A percentile compares a stretch with the other conserved stretches of the same genome.
Conservation (phyloP, 2,113 vertebrate genomes). For the Poeciliopsis occidentalis region DNA sequence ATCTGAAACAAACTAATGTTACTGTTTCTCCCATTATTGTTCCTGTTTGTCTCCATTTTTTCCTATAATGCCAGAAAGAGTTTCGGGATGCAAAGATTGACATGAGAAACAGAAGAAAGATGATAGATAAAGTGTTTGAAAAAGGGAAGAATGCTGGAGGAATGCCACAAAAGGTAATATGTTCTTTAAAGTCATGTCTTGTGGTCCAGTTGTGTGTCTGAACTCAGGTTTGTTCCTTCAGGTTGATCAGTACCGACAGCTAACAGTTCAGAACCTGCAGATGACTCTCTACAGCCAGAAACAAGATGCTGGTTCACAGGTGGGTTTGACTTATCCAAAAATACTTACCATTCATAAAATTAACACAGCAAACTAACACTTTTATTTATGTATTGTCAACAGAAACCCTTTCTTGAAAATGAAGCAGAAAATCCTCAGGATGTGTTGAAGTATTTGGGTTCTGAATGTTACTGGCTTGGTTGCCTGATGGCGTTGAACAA, state of each 20-base stretch:
- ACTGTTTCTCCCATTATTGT: no score
- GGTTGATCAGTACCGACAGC: not conserved
- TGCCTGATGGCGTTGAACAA: constrained; percentile 8
- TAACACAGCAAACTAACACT: no score
- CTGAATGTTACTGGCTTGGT: constrained; percentile 9
- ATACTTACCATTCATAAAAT: no score
- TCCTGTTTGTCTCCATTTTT: not conserved
- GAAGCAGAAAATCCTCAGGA: not conserved
- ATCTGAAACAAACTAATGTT: no score
- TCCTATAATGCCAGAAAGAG: not conserved
- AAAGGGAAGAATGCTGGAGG: no score
- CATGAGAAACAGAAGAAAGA: not conserved
- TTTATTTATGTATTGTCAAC: no score
- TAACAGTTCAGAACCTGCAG: not conserved
- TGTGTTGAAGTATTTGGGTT: not conserved
- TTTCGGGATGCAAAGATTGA: not conserved
- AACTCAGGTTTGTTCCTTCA: not conserved
- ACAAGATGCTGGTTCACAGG: rapidly evolving
- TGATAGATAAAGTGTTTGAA: not conserved
- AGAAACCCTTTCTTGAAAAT: no score
- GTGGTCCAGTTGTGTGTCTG: not conserved
- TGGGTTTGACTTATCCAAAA: not conserved
- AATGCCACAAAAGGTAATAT: not conserved
- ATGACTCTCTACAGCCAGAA: rapidly evolving
- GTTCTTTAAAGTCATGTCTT: not conserved